Conservation (phyloP, 2,797 vertebrate species). For the Epinephelus malabaricus region DNA sequence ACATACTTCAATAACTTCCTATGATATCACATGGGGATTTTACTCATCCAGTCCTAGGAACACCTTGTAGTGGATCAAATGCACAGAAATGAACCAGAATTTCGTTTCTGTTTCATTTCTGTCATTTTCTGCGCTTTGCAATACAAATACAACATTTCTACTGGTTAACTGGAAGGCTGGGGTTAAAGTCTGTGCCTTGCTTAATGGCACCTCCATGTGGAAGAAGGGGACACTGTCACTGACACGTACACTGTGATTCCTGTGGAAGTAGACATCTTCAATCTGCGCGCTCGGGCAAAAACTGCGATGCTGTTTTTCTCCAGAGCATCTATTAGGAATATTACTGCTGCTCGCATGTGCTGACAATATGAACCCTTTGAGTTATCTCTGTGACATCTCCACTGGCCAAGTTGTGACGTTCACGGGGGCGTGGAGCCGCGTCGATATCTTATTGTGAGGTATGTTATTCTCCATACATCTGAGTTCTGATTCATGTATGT, state of each 20-base stretch:
- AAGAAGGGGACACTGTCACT: not conserved
- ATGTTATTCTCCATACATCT: not conserved
- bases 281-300: not conserved
- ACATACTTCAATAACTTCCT: too few species aligned
- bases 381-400: not conserved
- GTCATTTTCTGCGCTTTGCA: not conserved
- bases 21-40: too few species aligned
- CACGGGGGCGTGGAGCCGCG: constrained; percentile 32
- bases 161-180: not conserved
- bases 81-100: not conserved
- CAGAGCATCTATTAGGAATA: rapidly evolving
- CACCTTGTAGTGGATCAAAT: too few species aligned
- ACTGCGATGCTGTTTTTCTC: too few species aligned
- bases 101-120: not conserved
- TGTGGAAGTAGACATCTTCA: not conserved
- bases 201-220: constrained; percentile 38
- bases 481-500: not conserved
- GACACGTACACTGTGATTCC: not conserved
- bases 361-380: not conserved
- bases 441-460: not conserved
- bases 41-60: too few species aligned
- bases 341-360: not conserved
- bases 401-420: constrained; percentile 40
- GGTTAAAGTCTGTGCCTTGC: not conserved
- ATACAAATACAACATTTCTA: not conserved